Evolutionary conservation across 2,113 vertebrate species (phyloP), one percentile per base, ranked within the genome.

Genomic region (Sitta europaea): DNA sequence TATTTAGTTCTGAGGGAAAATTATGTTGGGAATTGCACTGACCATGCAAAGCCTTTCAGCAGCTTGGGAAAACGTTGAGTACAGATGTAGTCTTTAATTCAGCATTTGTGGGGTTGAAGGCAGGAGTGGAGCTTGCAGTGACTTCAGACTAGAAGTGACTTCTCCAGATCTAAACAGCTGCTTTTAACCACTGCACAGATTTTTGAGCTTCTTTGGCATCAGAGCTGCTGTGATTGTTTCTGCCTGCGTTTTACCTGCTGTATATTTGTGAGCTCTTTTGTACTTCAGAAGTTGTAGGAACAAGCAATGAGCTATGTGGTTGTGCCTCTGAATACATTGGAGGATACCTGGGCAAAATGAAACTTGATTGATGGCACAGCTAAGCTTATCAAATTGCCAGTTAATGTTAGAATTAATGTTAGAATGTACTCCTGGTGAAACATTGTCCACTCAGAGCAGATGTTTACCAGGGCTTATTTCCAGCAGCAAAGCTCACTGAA

Each of bases 381-480:
- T 58, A 24, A 38, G 9, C 20, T 53, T 59, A 45, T 40, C 0
- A 3, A 59, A 67, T 74, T 38, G 6, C 20, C 59, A 53, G 3
- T 59, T 51, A 81, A 53, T 3, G 1, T 45, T 51, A 35, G 18
- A 51, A 59, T 68, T 58, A 24, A 29, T n/a, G 18, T 14, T 21
- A 16, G 70, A 48, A 74, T 16, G 19, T 43, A 7, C 11, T 63
- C 9, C 11, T 5, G 6, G 6, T 35, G 16, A n/a, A 42, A 36
- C 6, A 4, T 20, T 40, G 4, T 54, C 35, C 68, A 14, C 31
- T 36, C 40, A 31, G 38, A 35, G 6, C 27, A 50, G 9, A 10
- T 0, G 0, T 4, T 11, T 10, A 15, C 17, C 2, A 1, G 36
- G 25, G 4, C 5, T 57, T 48, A 21, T 59, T 71, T 55, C 36